Evolutionary conservation across 1,140 invertebrate genomes (phyloP).

Genomic region (Pseudobourletiella spinata): DNA sequence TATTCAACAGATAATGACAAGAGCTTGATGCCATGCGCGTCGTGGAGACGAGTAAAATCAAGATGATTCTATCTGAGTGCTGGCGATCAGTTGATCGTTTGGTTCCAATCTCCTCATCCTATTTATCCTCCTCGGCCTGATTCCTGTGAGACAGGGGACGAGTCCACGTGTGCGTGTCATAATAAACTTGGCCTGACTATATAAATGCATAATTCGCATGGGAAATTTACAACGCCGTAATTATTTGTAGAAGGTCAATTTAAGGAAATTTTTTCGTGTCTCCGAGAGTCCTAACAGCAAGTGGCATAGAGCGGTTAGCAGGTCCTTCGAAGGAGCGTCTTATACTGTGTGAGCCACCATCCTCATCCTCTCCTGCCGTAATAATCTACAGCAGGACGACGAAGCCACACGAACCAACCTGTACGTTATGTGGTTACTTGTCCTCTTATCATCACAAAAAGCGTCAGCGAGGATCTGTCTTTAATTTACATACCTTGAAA

Average conservation of each 20-base stretch:
- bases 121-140: background rate
- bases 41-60: background rate
- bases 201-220: background rate
- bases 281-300: no score
- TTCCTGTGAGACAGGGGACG: background rate
- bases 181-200: background rate
- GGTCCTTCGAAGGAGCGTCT: no score
- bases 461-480: no score
- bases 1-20: no score
- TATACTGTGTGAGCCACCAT: background rate
- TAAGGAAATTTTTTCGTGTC: background rate
- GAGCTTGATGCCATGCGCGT: no score
- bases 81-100: background rate
- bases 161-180: background rate
- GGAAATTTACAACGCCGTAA: background rate
- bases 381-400: background rate
- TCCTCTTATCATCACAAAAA: background rate
- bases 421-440: background rate
- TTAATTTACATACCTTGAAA: no score
- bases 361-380: background rate
- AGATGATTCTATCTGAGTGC: background rate
- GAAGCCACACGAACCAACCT: no score
- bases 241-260: background rate
- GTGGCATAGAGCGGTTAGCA: no score
- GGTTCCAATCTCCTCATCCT: background rate